A percentile compares a stretch with the other conserved stretches of the same genome.
Evolutionary conservation across 1,140 invertebrate genomes (phyloP).

Genomic region (Drosophila ananassae): DNA sequence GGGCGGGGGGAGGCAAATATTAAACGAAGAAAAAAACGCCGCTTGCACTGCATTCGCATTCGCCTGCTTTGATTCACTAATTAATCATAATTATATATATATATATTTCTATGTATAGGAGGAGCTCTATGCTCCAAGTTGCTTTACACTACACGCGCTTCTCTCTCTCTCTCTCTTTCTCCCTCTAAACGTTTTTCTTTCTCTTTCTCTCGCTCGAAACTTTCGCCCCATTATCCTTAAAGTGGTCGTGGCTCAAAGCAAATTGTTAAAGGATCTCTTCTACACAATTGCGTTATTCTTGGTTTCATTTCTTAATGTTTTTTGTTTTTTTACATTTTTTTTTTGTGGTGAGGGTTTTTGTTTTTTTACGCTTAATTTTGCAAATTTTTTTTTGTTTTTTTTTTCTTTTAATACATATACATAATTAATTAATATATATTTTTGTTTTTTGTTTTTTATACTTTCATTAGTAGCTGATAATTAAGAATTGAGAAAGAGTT

Average conservation of each 20-base stretch:
- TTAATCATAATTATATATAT: constrained; percentile 57
- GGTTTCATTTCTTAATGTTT: constrained; percentile 50
- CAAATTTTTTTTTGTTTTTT: constrained; percentile 47
- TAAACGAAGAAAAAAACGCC: constrained; percentile 55
- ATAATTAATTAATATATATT: constrained; percentile 75
- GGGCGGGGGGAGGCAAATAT: constrained; percentile 10
- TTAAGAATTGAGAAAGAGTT: constrained; percentile 73
- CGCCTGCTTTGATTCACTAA: constrained; percentile 68
- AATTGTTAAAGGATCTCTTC: constrained; percentile 29
- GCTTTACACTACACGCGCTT: constrained; percentile 45
- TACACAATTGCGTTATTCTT: constrained; percentile 25
- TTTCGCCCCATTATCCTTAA: constrained; percentile 15
- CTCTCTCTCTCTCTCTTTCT: constrained; percentile 25
- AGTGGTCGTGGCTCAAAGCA: constrained; percentile 39
- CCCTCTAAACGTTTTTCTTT: constrained; percentile 17
- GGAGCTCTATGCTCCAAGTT: constrained; percentile 50
- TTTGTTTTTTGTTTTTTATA: constrained; percentile 37
- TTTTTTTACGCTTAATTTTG: constrained; percentile 57
- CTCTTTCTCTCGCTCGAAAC: constrained; percentile 13
- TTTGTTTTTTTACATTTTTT: constrained; percentile 40
- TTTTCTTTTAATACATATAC: constrained; percentile 61
- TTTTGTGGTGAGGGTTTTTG: constrained; percentile 53
- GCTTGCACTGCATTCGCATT: constrained; percentile 75
- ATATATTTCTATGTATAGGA: constrained; percentile 39
- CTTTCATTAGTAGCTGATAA: constrained; percentile 58